These are phyloP conservation scores for Mustela nigripes DNA, from an alignment of 2,113 vertebrate genomes.

Conservation along the genomic window DNA sequence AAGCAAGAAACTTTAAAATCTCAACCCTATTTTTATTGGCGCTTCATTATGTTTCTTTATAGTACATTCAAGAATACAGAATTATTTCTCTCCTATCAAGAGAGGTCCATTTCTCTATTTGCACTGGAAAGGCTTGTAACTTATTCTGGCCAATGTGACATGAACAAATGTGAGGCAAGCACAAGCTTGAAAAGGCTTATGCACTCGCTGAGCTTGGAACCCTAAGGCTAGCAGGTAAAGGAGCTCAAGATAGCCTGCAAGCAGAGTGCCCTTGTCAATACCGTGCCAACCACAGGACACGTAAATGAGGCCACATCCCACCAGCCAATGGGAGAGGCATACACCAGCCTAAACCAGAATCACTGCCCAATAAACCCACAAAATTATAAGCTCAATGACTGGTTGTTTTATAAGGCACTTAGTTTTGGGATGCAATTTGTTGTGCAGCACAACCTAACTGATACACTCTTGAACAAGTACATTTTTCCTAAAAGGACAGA, in stretches of 20 bases:
- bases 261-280: neutral
- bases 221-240: neutral
- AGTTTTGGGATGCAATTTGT: neutral
- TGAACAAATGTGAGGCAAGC: neutral
- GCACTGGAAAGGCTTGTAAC: neutral
- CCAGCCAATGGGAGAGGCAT: neutral
- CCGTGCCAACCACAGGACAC: neutral
- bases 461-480: neutral
- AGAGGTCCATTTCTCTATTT: neutral
- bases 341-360: neutral
- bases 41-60: neutral
- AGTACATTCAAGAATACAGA: neutral
- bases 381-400: neutral
- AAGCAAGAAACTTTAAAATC: conserved; percentile 38
- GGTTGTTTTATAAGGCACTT: neutral
- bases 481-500: conserved; percentile 28
- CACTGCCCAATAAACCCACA: neutral
- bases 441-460: neutral
- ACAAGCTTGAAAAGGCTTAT: neutral
- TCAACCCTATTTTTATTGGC: neutral
- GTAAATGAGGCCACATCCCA: neutral
- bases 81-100: neutral
- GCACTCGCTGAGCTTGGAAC: neutral
- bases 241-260: neutral
- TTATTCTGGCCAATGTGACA: neutral